Base-by-base conservation (phyloP, 2,113 vertebrate genomes). In the Bombycilla garrulus region DNA sequence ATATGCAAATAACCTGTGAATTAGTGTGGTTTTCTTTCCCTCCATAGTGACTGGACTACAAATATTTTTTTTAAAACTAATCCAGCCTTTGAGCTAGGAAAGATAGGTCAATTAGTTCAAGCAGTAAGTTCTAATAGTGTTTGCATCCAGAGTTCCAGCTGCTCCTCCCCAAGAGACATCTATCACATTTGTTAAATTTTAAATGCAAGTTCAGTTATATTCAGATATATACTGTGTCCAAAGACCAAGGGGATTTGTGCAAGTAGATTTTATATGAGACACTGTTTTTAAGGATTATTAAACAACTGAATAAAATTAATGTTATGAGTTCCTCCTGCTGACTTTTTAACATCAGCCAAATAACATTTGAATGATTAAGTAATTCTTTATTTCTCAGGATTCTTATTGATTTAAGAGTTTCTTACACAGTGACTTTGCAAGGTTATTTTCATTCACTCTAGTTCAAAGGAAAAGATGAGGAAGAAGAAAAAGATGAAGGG, bases 261-360 rank as follows among this genome's bases (percentile, higher is more conserved):
- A 94, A 95, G 77, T 12, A 88, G 54, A 9, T 93, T 95, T 93
- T 72, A 47, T 66, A 36, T 77, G 23, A 95, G 10, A 23, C 6
- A 69, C 4, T 19, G 13, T 92, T 94, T 89, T 86, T 26, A 85
- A 94, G 44, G 76, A 78, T 88, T 92, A 87, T 87, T 95, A 90
- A 94, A 65, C 17, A 82, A 89, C 14, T 50, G 23, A 90, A 92
- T 92, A 91, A 95, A 87, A 83, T 90, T 92, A 82, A 76, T 66
- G 28, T 87, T 79, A 58, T 67, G 69, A 88, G 29, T 10, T 86
- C 20, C 50, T 95, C 79, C 62, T 82, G 58, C 29, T 91, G 89
- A 85, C 74, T 94, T 95, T 91, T 91, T 87, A 73, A 61, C 50
- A 88, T 69, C 38, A 66, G 10, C 16, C 50, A 92, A 89, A 87